Percentiles rank a stretch among this genome's conserved stretches.
These are phyloP conservation scores for Platycheirus rosarum DNA, from an alignment of 2,888 invertebrate genomes.

Conservation along the genomic window DNA sequence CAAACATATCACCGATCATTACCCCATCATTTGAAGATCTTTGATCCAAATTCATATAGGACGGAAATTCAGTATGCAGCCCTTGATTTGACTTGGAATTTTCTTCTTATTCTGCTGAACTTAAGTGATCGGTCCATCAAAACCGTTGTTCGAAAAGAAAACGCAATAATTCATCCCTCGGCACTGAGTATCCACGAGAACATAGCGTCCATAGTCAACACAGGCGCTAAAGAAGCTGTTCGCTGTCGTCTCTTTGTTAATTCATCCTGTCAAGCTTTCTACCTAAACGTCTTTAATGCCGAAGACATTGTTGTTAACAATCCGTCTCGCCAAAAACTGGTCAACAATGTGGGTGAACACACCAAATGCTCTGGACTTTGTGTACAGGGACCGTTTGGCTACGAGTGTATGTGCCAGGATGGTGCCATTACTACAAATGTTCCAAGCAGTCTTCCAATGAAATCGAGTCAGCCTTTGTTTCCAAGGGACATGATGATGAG, in stretches of 20 bases:
- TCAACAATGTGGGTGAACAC: slow-evolving; percentile 83
- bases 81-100: no score
- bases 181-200: slow-evolving; percentile 90
- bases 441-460: slow-evolving; percentile 76
- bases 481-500: slow-evolving; percentile 28
- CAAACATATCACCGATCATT: no score
- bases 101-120: no score
- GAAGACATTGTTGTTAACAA: slow-evolving; percentile 84
- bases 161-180: slow-evolving; percentile 84
- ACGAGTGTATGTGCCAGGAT: slow-evolving; percentile 85
- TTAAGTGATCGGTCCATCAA: no score
- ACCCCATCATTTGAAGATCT: no score
- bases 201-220: slow-evolving; percentile 88
- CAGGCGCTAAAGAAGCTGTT: slow-evolving; percentile 84
- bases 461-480: slow-evolving; percentile 59
- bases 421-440: slow-evolving; percentile 82
- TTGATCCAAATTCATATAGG: no score
- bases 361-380: slow-evolving; percentile 86
- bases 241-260: slow-evolving; percentile 85
- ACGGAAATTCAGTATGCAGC: no score
- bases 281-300: slow-evolving; percentile 82
- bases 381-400: slow-evolving; percentile 83
- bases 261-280: slow-evolving; percentile 83
- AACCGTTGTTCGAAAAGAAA: slow-evolving; percentile 82
- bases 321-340: slow-evolving; percentile 84